Evolutionary conservation across 2,888 invertebrate genomes (phyloP), one percentile per base, ranked within the genome.

Genomic region (Laspeyria flexula): DNA sequence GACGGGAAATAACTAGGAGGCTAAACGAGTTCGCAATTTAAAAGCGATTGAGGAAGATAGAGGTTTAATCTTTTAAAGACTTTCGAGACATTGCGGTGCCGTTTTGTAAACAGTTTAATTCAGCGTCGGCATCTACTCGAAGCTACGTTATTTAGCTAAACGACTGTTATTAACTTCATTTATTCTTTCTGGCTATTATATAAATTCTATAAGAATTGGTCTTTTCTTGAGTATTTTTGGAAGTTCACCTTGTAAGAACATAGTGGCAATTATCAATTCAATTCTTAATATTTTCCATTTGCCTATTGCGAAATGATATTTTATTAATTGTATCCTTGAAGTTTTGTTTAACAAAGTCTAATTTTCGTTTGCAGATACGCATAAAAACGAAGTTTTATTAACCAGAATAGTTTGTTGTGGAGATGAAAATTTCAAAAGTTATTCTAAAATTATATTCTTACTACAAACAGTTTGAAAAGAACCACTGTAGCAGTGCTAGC

Each of bases 41-140:
- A 31, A 31, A 12, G 13, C 18, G 18, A 42, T 27, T 37, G 35
- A 43, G 29, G 25, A 27, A 15, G 31, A 43, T 43, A 42, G 44
- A 30, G 35, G 11, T 44, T 23, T 56, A 48, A 53, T 60, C 43
- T 53, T 21, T 23, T 43, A 39, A 31, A 45, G 6, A 31, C 40
- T 41, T 29, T 43, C 21, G 15, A 34, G 18, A 18, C 10, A 3
- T 3, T 18, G 34, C 34, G 35, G 23, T 27, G 41, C 16, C 12
- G 23, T 48, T 43, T 45, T 33, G 33, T 48, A 34, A 45, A 33
- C 40, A 48, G 45, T 53, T 40, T 53, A 34, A 25, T 27, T 40
- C 13, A 11, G 30, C 11, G 11, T 30, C n/a, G 11, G 12, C 1
- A 30, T 25, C 1, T 7, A 25, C 25, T 7, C 27, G 27, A 29